phyloP scores from a whole-genome alignment of 2,797 vertebrate genomes.

The Nannoperca australis region DNA sequence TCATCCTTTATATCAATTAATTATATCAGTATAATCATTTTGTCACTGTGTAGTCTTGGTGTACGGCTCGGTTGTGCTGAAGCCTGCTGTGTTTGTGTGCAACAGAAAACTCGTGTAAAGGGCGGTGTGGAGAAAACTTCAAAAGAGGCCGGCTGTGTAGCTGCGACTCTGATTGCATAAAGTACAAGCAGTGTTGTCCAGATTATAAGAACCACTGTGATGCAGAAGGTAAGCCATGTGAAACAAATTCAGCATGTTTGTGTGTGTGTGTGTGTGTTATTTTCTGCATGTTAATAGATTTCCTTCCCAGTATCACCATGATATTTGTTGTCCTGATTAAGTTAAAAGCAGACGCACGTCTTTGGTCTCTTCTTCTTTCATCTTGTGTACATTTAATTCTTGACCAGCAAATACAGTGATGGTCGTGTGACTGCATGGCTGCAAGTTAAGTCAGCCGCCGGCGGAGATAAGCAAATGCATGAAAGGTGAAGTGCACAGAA shows the following conservation, averaged over 20 bases:
- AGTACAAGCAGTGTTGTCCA: conserved; percentile 90
- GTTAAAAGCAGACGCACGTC: not conserved
- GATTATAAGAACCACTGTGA: conserved; percentile 86
- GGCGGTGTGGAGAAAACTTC: conserved; percentile 92
- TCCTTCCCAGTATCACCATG: not conserved
- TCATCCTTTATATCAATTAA: too few species aligned
- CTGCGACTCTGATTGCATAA: conserved; percentile 89
- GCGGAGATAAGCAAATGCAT: not conserved
- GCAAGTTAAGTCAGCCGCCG: not conserved
- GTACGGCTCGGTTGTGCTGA: not conserved
- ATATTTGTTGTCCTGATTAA: not conserved
- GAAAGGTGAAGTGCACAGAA: not conserved
- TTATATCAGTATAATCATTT: not conserved
- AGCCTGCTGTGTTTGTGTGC: conserved; percentile 42
- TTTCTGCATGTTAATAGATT: conserved; percentile 24
- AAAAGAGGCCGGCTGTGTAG: conserved; percentile 88
- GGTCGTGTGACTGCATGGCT: conserved; percentile 18
- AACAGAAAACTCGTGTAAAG: conserved; percentile 90
- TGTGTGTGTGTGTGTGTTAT: not conserved
- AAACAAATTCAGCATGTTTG: conserved; percentile 7
- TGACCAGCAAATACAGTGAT: conserved; percentile 1
- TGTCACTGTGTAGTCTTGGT: not conserved
- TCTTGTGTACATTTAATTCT: not conserved
- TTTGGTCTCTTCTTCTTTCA: not conserved
- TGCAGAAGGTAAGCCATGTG: conserved; percentile 79